Evolutionary conservation across 2,888 invertebrate genomes (phyloP), one percentile per base, ranked within the genome.

Genomic region (Gandaritis pyraliata): DNA sequence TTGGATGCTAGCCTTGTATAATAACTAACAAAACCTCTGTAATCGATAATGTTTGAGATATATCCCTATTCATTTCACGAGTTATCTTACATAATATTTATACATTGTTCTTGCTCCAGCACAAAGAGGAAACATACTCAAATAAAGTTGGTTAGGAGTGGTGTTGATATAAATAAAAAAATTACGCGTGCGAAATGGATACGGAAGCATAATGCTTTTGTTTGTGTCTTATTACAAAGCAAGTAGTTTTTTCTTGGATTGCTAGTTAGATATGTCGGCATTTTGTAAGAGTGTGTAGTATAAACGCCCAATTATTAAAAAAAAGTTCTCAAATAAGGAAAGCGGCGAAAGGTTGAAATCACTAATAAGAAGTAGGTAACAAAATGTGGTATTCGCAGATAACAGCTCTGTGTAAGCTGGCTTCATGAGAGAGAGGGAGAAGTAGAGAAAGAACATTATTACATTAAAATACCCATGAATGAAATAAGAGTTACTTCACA

Each of bases 111-210:
- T 43, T 38, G 33, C 29, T 48, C 41, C 48, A 56, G 33, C 23
- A 50, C 48, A 55, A 47, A 47, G 45, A 50, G 45, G 43, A 48
- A 56, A 49, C 48, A 51, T 38, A 58, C 50, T 58, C 58, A 58
- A 58, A 58, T 51, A 58, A 51, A 58, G 45, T 4, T 29, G 13
- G 43, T 13, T 23, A 13, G 13, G 13, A 12, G 11, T 38, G 46
- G 58, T 51, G 51, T 45, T n/a, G n/a, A n/a, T 51, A 38, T 38
- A 43, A 39, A 23, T 10, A 38, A 11, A 5, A 47, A 16, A 4
- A 16, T 43, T 1, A 15, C 16, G 15, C 7, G 10, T 16, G n/a
- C 1, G 5, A 43, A 15, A 16, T 15, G 43, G 0, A 43, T 43
- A 16, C 43, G 43, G 43, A 48, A 30, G 30, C 13, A 29, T 29